A percentile compares a stretch with the other conserved stretches of the same genome.
Conservation (phyloP, 2,888 invertebrate species). For the Ceraclea dissimilis region DNA sequence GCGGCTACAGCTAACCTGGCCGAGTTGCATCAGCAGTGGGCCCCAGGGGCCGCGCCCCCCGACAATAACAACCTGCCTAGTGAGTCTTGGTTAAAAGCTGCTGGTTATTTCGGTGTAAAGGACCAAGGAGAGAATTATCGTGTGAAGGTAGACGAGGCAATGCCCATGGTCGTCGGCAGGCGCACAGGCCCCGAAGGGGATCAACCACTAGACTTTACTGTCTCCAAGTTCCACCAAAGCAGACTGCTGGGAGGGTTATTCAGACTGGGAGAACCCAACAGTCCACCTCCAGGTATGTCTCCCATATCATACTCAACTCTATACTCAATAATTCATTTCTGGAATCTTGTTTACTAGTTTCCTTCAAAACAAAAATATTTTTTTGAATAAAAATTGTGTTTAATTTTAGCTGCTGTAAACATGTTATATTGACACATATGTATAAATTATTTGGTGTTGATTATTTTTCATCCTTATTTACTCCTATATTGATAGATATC, state of each 20-base stretch:
- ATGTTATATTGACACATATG: too few relatives aligned
- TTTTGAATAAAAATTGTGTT: too few relatives aligned
- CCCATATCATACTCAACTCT: slow-evolving; percentile 7
- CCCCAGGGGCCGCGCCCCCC: slow-evolving; percentile 27
- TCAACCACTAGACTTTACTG: slow-evolving; percentile 70
- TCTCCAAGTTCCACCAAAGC: slow-evolving; percentile 45
- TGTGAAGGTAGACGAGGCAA: slow-evolving; percentile 32
- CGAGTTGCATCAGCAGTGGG: slow-evolving; percentile 34
- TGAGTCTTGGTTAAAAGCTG: slow-evolving; percentile 25
- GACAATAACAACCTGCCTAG: slow-evolving; percentile 31
- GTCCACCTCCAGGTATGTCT: slow-evolving; percentile 32
- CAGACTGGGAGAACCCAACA: slow-evolving; percentile 31
- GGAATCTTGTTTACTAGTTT: too few relatives aligned
- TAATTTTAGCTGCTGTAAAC: too few relatives aligned
- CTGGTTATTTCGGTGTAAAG: slow-evolving; percentile 21
- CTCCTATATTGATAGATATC: too few relatives aligned
- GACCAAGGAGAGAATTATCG: slow-evolving; percentile 22
- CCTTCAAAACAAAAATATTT: too few relatives aligned
- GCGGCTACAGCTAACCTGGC: slow-evolving; percentile 36
- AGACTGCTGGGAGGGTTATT: slow-evolving; percentile 28
- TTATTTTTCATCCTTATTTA: too few relatives aligned
- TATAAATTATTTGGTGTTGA: too few relatives aligned
- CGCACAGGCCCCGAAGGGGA: slow-evolving; percentile 44
- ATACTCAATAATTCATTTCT: too few relatives aligned
- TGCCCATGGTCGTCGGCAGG: slow-evolving; percentile 57